Evolutionary conservation across 1,140 invertebrate species (phyloP).

Genomic region (Berghia stephanieae): DNA sequence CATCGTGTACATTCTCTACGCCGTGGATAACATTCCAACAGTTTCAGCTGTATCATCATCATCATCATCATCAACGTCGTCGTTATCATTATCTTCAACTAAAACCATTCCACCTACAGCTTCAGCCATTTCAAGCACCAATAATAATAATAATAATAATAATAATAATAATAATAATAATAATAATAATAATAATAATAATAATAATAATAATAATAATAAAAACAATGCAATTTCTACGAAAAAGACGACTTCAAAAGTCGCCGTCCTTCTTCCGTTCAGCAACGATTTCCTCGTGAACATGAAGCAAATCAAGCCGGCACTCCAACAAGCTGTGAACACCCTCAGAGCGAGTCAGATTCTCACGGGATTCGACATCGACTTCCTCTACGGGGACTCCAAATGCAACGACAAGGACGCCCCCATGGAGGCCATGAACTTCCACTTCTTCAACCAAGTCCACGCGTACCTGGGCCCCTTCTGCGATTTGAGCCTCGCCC

Average conservation of each 20-base stretch:
- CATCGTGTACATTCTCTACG: no score
- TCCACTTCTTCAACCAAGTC: conserved; percentile 57
- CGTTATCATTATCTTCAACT: no score
- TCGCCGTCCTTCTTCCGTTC: conserved; percentile 30
- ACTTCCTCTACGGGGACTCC: conserved; percentile 51
- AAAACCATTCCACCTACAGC: no score
- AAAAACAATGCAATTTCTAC: background rate
- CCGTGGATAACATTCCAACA: no score
- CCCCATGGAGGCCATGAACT: no score
- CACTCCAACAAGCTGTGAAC: conserved; percentile 42
- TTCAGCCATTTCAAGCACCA: no score
- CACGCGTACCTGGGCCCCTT: conserved; percentile 78
- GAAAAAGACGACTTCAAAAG: background rate
- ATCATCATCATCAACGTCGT: no score
- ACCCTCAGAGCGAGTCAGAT: conserved; percentile 15
- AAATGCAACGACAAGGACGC: conserved; percentile 61
- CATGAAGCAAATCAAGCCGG: conserved; percentile 35
- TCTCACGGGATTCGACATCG: conserved; percentile 35
- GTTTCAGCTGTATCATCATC: no score
- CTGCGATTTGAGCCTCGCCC: conserved; percentile 91
- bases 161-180: no score
- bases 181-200: no score
- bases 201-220: no score
- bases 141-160: no score
- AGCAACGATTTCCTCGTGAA: conserved; percentile 37